A percentile compares a stretch with the other conserved stretches of the same genome.
Conservation (phyloP, 2,113 vertebrate species). For the Microcebus tavaratra region DNA sequence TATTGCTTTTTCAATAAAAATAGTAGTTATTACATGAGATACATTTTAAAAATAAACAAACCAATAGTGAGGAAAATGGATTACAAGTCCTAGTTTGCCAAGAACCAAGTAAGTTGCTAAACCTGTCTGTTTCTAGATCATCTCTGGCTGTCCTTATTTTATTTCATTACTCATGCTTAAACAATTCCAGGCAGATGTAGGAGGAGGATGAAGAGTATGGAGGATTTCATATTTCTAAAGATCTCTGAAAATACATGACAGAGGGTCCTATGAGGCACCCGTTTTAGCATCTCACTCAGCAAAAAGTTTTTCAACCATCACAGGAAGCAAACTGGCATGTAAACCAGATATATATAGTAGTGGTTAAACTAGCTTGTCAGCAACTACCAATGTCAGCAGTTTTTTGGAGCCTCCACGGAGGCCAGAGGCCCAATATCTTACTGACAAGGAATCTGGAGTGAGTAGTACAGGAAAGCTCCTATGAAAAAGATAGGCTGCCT, state of each 20-base stretch:
- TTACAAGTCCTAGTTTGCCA: slow-evolving; percentile 47
- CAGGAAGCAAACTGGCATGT: neutral
- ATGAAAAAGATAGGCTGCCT: neutral
- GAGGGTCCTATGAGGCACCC: neutral
- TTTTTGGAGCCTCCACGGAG: neutral
- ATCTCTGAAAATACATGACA: slow-evolving; percentile 11
- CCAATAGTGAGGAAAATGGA: neutral
- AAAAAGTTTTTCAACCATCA: slow-evolving; percentile 20
- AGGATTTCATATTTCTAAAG: slow-evolving; percentile 30
- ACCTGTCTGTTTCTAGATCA: slow-evolving; percentile 49
- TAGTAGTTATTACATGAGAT: neutral
- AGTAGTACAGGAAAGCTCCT: neutral
- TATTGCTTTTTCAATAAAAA: slow-evolving; percentile 30
- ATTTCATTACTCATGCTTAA: slow-evolving; percentile 54
- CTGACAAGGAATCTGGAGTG: neutral
- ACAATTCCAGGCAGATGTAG: neutral
- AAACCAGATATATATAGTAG: neutral
- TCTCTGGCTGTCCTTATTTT: slow-evolving; percentile 48
- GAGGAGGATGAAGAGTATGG: neutral
- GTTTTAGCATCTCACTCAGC: slow-evolving; percentile 19
- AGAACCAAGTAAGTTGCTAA: slow-evolving; percentile 42
- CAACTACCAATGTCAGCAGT: neutral
- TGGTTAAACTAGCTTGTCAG: neutral
- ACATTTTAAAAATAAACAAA: slow-evolving; percentile 35
- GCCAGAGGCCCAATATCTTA: neutral